These are phyloP conservation scores for Zoanthus sociatus DNA, from an alignment of 92 coral and sea anemone species.

Conservation along the genomic window DNA sequence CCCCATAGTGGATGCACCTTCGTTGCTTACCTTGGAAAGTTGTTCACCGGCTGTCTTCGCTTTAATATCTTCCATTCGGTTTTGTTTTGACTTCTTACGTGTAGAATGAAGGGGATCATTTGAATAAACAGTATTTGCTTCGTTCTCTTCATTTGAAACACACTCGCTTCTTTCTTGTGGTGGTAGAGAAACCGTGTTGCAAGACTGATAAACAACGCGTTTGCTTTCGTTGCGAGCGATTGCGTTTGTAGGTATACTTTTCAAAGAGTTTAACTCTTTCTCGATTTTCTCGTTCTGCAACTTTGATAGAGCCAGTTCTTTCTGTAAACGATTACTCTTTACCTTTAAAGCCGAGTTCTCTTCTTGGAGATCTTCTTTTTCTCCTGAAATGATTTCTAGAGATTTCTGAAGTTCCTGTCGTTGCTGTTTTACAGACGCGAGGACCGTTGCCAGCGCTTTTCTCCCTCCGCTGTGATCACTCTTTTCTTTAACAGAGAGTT, in stretches of 20 bases:
- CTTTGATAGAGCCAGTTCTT: conserved; percentile 69
- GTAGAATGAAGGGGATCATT: not conserved
- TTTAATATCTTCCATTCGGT: not conserved
- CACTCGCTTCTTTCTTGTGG: not conserved
- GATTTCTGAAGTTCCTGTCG: conserved; percentile 85
- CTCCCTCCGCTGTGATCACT: conserved; percentile 64
- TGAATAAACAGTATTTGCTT: not conserved
- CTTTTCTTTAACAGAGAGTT: conserved; percentile 72
- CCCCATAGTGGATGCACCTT: not conserved
- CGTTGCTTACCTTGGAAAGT: not conserved
- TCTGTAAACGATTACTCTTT: conserved; percentile 63
- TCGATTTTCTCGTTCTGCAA: conserved; percentile 72
- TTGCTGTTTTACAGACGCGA: conserved; percentile 86
- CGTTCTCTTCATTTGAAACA: not conserved
- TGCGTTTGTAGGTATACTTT: not conserved
- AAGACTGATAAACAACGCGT: not conserved
- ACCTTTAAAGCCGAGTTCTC: conserved; percentile 57
- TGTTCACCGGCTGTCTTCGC: not conserved
- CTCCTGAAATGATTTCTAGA: conserved; percentile 64
- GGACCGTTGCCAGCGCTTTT: conserved; percentile 72
- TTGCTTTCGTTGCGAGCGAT: not conserved
- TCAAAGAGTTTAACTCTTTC: conserved; percentile 63
- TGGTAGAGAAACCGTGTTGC: not conserved
- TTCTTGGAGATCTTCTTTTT: conserved; percentile 80
- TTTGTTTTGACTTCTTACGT: not conserved